A percentile compares a stretch with the other conserved stretches of the same genome.
Conservation (phyloP, 2,113 vertebrate genomes). For the Agapornis roseicollis region DNA sequence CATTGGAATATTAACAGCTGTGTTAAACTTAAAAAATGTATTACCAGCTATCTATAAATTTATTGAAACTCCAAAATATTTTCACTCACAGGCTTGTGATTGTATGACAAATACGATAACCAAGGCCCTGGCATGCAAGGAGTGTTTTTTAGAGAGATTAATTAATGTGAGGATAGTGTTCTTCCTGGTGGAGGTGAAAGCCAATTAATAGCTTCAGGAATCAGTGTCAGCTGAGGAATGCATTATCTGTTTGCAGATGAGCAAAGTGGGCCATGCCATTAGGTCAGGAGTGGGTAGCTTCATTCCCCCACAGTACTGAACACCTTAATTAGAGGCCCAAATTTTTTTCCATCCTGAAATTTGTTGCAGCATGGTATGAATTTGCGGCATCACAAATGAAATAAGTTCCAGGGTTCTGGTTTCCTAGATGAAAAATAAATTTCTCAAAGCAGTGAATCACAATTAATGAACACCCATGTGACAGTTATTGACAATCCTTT, state of each 20-base stretch:
- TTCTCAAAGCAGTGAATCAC: constrained; percentile 32
- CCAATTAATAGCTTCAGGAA: neutral
- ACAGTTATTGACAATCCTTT: constrained; percentile 25
- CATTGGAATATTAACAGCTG: neutral
- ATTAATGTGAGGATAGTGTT: neutral
- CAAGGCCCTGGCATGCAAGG: neutral
- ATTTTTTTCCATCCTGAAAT: neutral
- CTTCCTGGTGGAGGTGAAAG: neutral
- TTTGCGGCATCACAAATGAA: neutral
- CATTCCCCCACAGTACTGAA: neutral
- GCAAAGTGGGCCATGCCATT: neutral
- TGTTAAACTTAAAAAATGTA: neutral
- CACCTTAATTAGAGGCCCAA: constrained; percentile 8
- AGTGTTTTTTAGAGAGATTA: neutral
- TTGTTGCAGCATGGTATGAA: neutral
- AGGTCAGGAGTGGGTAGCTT: neutral
- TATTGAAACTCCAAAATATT: neutral
- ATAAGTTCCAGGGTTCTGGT: neutral
- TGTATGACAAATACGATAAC: neutral
- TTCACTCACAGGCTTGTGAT: neutral
- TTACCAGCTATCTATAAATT: neutral
- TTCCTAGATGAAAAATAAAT: constrained; percentile 19
- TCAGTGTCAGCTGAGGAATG: neutral
- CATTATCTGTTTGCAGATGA: neutral
- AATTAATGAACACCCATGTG: neutral